Base-by-base conservation (phyloP, 2,797 vertebrate species). In the Falco columbarius region DNA sequence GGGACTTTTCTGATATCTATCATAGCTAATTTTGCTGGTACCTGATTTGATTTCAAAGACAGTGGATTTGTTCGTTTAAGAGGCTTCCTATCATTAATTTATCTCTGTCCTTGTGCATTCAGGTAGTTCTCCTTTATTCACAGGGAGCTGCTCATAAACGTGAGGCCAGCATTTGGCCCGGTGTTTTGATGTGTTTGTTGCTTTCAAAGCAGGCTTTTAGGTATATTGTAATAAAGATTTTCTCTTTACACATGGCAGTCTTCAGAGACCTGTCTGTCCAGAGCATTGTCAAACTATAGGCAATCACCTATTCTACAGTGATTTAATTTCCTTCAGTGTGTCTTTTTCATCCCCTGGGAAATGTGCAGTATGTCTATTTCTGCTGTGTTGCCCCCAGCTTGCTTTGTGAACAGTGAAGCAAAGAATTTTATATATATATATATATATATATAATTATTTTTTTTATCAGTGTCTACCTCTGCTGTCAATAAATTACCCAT, bases 401-500 rank as follows among this genome's bases (percentile, higher is more conserved):
- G 71, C 92, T 94, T 95, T 96, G 90, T 97, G 92, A 90, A 97
- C 82, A 95, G 59, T 79, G 79, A 97, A 71, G 83, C 73, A 96
- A 95, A 95, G 86, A 92, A 96, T 94, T 94, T 40, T 91, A 14
- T 42, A 42, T 42, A 42, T 42, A 44, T 18, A 44, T 44, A 44
- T 44, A 44, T 93, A 56, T 93, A 9, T 38, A 75, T 40, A 40
- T 40, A 40, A 40, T 87, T 86, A 82, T 83, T 66, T 91, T 62
- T 95, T 97, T 97, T 95, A 96, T 98, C 96, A 97, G 66, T 32
- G 76, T 54, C 90, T 97, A 91, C 81, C 87, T 97, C 97, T 97
- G 86, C 91, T 97, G 92, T 96, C 96, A 97, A 95, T 97, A 97
- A 98, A 96, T 97, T 89, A 94, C 93, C 89, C 82, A 32, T 93